Conservation (phyloP, 1,140 invertebrate species). For the Drosophila gunungcola region DNA sequence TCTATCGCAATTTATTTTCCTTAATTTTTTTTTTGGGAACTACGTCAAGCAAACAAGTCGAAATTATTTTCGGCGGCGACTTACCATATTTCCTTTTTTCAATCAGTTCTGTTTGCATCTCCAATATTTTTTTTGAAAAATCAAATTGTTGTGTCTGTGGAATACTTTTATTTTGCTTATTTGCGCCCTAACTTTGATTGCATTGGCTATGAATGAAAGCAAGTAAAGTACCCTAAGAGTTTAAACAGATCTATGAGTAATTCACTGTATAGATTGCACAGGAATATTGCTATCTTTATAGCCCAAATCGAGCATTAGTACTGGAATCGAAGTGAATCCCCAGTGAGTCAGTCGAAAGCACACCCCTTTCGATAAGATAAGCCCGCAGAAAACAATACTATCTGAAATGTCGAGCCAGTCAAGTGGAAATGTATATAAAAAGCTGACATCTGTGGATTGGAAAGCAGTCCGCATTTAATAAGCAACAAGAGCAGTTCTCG, state of each 20-base stretch:
- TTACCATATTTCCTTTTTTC: conserved; percentile 30
- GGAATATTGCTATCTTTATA: conserved; percentile 20
- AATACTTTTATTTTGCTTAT: conserved; percentile 23
- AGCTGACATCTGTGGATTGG: conserved; percentile 22
- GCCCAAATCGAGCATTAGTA: conserved; percentile 33
- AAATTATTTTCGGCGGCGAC: conserved; percentile 71
- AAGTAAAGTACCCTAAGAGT: conserved; percentile 6
- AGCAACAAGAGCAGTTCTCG: conserved; percentile 31
- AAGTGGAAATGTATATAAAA: conserved; percentile 44
- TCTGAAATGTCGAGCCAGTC: conserved; percentile 18
- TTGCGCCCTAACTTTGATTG: conserved; percentile 20
- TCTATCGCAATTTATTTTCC: conserved; percentile 38
- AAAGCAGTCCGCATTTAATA: conserved; percentile 40
- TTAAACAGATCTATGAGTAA: conserved; percentile 16
- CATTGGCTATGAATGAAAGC: conserved; percentile 24
- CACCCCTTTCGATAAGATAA: conserved; percentile 55
- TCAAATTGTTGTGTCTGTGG: conserved; percentile 20
- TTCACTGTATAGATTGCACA: conserved; percentile 6
- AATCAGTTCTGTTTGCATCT: conserved; percentile 26
- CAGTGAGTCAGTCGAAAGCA: conserved; percentile 20
- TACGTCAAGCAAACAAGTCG: conserved; percentile 54
- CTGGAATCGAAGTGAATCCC: conserved; percentile 32
- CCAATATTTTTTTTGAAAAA: conserved; percentile 21
- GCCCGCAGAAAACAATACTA: conserved; percentile 29
- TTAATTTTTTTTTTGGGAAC: conserved; percentile 15